Conservation (phyloP, 2,797 vertebrate genomes). For the Fistularia commersonii region DNA sequence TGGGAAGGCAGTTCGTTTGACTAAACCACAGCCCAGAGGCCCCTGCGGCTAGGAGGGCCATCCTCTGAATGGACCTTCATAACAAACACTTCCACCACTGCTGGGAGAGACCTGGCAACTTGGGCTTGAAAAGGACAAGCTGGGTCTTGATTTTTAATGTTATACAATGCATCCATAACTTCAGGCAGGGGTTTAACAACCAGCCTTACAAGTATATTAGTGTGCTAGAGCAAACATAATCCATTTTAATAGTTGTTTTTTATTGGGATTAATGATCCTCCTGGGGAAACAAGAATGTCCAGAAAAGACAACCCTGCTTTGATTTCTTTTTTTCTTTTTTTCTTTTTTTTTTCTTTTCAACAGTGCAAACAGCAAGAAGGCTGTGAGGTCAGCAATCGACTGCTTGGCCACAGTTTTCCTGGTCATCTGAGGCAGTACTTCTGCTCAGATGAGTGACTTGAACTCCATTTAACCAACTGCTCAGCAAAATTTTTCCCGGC, state of each 20-base stretch:
- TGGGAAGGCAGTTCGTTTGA: constrained; percentile 33
- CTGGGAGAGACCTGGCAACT: constrained; percentile 3
- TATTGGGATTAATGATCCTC: not conserved
- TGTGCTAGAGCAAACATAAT: too few species aligned
- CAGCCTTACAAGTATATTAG: too few species aligned
- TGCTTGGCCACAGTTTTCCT: too few species aligned
- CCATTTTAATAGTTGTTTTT: not conserved
- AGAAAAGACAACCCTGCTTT: too few species aligned
- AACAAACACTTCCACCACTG: constrained; percentile 18
- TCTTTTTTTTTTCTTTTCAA: not conserved
- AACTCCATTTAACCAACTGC: constrained; percentile 34
- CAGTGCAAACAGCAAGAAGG: not conserved
- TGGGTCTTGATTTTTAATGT: too few species aligned
- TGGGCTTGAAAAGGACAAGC: not conserved
- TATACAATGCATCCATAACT: too few species aligned
- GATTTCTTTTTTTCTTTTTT: not conserved
- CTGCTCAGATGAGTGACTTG: constrained; percentile 46
- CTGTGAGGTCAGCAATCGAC: not conserved
- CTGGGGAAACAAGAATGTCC: too few species aligned
- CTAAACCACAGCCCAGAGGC: constrained; percentile 31
- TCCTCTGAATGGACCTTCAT: constrained; percentile 16
- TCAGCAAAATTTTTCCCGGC: constrained; percentile 49
- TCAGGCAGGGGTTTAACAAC: too few species aligned
- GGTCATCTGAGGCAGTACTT: constrained; percentile 29
- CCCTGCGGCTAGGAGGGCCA: constrained; percentile 16